These are phyloP conservation scores for Arion vulgaris DNA, from an alignment of 1,140 invertebrate species.

Conservation along the genomic window DNA sequence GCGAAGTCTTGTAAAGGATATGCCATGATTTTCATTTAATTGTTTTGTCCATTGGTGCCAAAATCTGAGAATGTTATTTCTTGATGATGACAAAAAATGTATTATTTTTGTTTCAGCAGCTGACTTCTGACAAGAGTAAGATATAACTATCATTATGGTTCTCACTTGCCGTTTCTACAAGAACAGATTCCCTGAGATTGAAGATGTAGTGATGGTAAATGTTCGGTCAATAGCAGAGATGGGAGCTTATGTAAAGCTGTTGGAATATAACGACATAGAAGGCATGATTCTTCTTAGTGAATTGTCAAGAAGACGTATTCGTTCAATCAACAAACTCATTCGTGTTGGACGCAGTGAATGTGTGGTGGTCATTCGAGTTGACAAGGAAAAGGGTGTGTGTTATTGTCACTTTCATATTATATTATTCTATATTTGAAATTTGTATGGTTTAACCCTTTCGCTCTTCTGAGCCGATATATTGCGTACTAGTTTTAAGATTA, in stretches of 20 bases:
- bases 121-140: not conserved
- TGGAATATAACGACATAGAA: conserved; percentile 99
- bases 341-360: conserved; percentile 98
- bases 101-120: too few species aligned
- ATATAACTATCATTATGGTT: conserved; percentile 79
- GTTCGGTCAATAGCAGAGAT: conserved; percentile 98
- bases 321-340: conserved; percentile 99
- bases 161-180: conserved; percentile 98
- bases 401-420: too few species aligned
- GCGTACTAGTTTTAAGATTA: too few species aligned
- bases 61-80: too few species aligned
- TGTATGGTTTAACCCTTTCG: too few species aligned
- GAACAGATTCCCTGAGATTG: conserved; percentile 97
- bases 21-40: too few species aligned
- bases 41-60: too few species aligned
- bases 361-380: conserved; percentile 98
- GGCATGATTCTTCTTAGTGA: conserved; percentile 89
- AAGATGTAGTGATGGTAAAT: conserved; percentile 99
- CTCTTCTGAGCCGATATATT: too few species aligned
- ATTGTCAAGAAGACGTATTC: conserved; percentile 96
- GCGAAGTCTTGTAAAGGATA: too few species aligned
- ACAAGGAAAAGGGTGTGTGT: conserved; percentile 95
- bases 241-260: conserved; percentile 98
- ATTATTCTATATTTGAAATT: too few species aligned
- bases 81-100: too few species aligned